Evolutionary conservation across 1,140 invertebrate species (phyloP).

Genomic region (Bombus confusus): DNA sequence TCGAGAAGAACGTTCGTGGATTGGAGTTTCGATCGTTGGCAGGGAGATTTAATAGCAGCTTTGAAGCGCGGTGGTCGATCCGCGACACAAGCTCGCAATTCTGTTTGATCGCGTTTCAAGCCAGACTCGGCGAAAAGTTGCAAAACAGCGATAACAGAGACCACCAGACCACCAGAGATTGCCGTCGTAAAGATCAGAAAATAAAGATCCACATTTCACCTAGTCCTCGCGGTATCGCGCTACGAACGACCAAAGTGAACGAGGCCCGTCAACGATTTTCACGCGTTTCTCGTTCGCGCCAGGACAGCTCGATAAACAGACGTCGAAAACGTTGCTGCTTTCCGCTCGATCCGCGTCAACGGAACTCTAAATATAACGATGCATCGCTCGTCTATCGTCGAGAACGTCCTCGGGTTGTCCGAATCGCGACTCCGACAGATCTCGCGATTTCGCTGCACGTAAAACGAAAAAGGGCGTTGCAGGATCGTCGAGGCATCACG

Average conservation of each 20-base stretch:
- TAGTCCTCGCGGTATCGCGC: background rate
- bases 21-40: no score
- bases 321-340: no score
- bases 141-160: background rate
- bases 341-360: background rate
- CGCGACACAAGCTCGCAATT: background rate
- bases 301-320: background rate
- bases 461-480: background rate
- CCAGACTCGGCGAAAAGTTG: background rate
- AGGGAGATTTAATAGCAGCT: no score
- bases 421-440: background rate
- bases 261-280: background rate
- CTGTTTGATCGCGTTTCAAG: background rate
- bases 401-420: background rate
- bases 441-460: background rate
- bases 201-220: background rate
- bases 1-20: no score
- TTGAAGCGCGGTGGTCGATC: no score
- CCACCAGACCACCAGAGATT: no score
- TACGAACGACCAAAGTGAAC: background rate
- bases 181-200: background rate
- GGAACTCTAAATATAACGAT: conserved; percentile 15
- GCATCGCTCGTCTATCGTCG: background rate
- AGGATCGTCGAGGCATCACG: conserved; percentile 52
- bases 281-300: background rate